Evolutionary conservation across 2,113 vertebrate genomes (phyloP), one percentile per base, ranked within the genome.

Genomic region (Percopsis transmontana): DNA sequence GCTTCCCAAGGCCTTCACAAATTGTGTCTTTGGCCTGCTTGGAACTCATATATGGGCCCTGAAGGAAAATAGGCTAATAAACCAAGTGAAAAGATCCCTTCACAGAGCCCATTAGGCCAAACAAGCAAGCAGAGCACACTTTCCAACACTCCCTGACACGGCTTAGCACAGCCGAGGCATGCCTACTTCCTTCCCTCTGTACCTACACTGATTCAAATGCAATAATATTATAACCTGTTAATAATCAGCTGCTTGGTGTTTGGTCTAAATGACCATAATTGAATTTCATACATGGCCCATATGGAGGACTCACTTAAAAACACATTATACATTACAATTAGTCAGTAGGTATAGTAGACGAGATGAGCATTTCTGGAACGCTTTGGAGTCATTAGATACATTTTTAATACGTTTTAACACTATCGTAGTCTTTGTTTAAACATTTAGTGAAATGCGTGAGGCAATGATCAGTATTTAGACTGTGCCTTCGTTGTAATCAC

Each of bases 51-150:
- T 51, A 60, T 85, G 85, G 80, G 84, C 45, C 67, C 77, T 74
- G 76, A 80, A 54, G 75, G 77, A 64, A 86, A 89, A 87, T 60
- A 70, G 80, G 62, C 81, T 77, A 85, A 88, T 91, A 87, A 90
- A 90, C 58, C 13, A 33, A 60, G 72, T 83, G 76, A 91, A 88
- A 89, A 85, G 84, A 82, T 69, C 82, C 76, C 82, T 76, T 84
- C 73, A 84, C 76, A 82, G 48, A 80, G 69, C 19, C 60, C 48
- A n/a, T 84, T 51, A 71, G 72, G 81, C 81, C 53, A 61, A 61
- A 76, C 78, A 81, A 75, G 56, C 66, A 72, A 65, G 76, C 58
- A 60, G 70, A 65, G 76, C 58, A 60, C 75, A 58, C 45, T 59
- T 56, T 16, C 40, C 66, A 59, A 54, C 68, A 39, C 18, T 58